A percentile compares a stretch with the other conserved stretches of the same genome.
Conservation (phyloP, 2,113 vertebrate species). For the Gymnocephalus cernua region DNA sequence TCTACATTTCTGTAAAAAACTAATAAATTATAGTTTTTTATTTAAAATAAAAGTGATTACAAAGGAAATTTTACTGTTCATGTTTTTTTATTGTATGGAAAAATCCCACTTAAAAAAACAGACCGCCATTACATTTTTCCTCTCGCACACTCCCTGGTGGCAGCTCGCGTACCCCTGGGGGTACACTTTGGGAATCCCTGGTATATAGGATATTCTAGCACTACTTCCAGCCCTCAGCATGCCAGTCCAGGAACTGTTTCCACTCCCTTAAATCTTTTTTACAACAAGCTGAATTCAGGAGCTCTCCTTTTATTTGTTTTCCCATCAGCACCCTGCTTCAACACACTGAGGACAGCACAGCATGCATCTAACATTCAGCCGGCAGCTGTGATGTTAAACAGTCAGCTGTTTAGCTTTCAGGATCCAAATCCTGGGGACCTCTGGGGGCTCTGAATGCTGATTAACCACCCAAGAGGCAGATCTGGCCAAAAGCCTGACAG, state of each 20-base stretch:
- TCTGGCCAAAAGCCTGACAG: not conserved
- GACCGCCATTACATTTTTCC: too few relatives aligned
- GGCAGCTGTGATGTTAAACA: constrained; percentile 40
- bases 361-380: not conserved
- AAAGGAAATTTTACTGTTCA: too few relatives aligned
- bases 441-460: constrained; percentile 1
- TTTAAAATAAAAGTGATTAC: too few relatives aligned
- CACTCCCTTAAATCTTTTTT: not conserved
- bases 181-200: too few relatives aligned
- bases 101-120: too few relatives aligned
- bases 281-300: constrained; percentile 17
- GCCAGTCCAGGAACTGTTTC: not conserved
- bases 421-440: constrained; percentile 18
- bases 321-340: not conserved
- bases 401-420: constrained; percentile 26
- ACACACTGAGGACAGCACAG: not conserved
- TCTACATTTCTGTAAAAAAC: too few relatives aligned
- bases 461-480: constrained; percentile 15
- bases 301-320: constrained; percentile 36
- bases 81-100: too few relatives aligned
- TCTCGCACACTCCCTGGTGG: too few relatives aligned
- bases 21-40: too few relatives aligned
- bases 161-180: too few relatives aligned
- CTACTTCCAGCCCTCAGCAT: not conserved
- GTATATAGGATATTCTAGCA: not conserved